Percentiles rank a stretch among this genome's conserved stretches.
Evolutionary conservation across 2,113 vertebrate genomes (phyloP).

Genomic region (Cyphomyrus discorhynchus): DNA sequence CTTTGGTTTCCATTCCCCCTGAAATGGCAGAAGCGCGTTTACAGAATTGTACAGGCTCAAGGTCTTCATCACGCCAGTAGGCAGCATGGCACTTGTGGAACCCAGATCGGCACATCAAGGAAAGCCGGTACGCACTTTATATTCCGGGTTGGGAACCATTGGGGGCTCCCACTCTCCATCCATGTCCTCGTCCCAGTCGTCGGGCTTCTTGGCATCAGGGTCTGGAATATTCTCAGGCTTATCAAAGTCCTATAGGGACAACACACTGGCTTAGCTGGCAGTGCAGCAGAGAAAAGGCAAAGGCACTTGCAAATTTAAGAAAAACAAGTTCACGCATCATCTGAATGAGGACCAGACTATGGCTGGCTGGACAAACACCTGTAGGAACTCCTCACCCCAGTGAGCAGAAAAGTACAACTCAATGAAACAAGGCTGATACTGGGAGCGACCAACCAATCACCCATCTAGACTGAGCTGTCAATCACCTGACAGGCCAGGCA

Average conservation of each 20-base stretch:
- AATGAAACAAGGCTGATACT: too few species aligned
- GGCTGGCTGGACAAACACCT: neutral
- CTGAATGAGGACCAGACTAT: neutral
- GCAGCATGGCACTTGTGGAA: neutral
- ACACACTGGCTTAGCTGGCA: neutral
- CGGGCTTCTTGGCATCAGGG: conserved; percentile 66
- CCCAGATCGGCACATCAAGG: neutral
- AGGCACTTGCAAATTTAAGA: neutral
- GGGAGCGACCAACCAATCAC: neutral
- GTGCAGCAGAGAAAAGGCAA: neutral
- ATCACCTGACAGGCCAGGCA: neutral
- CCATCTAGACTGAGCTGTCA: neutral
- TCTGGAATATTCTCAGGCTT: conserved; percentile 70
- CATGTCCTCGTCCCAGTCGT: conserved; percentile 68
- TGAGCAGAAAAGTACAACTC: neutral
- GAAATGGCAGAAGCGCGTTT: neutral
- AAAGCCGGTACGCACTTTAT: conserved; percentile 54
- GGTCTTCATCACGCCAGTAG: neutral
- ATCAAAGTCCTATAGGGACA: conserved; percentile 66
- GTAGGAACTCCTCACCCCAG: neutral
- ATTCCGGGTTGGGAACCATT: conserved; percentile 70
- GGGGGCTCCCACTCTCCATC: conserved; percentile 70
- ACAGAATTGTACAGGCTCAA: neutral
- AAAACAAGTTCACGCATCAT: neutral
- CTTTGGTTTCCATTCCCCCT: conserved; percentile 74